phyloP scores from a whole-genome alignment of 2,113 vertebrate species.

The Ailurus styani region DNA sequence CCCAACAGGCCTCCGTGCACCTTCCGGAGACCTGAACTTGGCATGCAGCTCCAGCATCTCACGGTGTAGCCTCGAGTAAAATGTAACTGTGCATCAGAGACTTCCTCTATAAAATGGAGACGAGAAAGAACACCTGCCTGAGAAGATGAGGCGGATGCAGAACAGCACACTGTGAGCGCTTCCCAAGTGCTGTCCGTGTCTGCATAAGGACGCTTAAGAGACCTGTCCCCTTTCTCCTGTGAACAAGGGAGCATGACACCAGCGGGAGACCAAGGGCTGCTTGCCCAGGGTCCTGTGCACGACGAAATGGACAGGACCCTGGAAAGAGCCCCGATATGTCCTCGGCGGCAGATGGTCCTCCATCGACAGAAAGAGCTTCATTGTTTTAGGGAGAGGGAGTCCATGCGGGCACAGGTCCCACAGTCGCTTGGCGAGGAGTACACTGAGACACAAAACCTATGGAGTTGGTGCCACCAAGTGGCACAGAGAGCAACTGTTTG shows the following conservation, averaged over 20 bases:
- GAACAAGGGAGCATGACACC: rapidly evolving
- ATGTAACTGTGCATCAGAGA: rapidly evolving
- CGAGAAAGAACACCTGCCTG: neutral
- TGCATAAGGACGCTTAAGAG: neutral
- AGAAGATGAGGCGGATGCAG: rapidly evolving
- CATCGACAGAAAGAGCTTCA: neutral
- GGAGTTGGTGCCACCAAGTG: conserved; percentile 69
- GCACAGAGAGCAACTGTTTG: conserved; percentile 21
- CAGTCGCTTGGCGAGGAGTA: neutral
- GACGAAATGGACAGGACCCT: neutral
- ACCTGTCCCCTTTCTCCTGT: neutral
- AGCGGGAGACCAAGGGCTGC: too few species aligned
- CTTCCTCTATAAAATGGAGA: neutral
- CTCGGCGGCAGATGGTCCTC: neutral
- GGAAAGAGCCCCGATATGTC: too few species aligned
- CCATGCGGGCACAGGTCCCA: neutral
- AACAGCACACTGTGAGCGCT: rapidly evolving
- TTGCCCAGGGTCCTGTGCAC: neutral
- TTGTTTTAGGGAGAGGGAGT: neutral
- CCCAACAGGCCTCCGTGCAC: rapidly evolving
- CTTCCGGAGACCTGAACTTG: neutral
- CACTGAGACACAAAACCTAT: neutral
- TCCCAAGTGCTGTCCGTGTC: neutral
- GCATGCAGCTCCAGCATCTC: neutral
- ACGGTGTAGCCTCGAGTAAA: neutral